Conservation (phyloP, 2,888 invertebrate species). For the Xanthorhoe designata region DNA sequence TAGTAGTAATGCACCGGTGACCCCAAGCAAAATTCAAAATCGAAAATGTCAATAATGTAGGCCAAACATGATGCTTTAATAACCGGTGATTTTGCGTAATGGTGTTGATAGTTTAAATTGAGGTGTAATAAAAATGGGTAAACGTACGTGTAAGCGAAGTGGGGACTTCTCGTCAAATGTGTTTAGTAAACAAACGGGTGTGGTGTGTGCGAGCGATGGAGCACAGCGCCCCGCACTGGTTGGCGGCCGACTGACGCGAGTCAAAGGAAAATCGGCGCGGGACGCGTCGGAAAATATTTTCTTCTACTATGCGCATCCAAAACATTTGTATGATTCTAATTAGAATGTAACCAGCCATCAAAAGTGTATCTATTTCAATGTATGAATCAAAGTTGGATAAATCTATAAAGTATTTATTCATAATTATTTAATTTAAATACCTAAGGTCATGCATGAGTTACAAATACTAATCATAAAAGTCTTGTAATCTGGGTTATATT, state of each 20-base stretch:
- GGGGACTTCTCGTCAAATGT: slow-evolving; percentile 66
- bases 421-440: no score
- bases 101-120: slow-evolving; percentile 5
- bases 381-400: no score
- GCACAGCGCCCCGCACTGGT: slow-evolving; percentile 68
- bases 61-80: slow-evolving; percentile 47
- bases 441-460: no score
- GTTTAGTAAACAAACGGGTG: slow-evolving; percentile 72
- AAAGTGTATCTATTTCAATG: background rate
- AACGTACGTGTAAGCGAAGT: slow-evolving; percentile 71
- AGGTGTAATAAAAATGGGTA: slow-evolving; percentile 46
- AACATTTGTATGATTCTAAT: slow-evolving; percentile 9
- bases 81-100: slow-evolving; percentile 13
- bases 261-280: slow-evolving; percentile 53
- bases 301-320: slow-evolving; percentile 49
- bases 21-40: slow-evolving; percentile 21
- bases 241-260: slow-evolving; percentile 68
- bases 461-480: no score
- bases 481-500: no score
- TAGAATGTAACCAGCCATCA: slow-evolving; percentile 10
- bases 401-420: no score
- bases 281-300: slow-evolving; percentile 58
- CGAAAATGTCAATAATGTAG: slow-evolving; percentile 38
- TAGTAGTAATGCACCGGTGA: background rate
- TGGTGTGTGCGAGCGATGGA: slow-evolving; percentile 55